Percentiles rank a stretch among this genome's conserved stretches.
phyloP scores from a whole-genome alignment of 1,140 invertebrate species.

The Rhopalosiphum padi region DNA sequence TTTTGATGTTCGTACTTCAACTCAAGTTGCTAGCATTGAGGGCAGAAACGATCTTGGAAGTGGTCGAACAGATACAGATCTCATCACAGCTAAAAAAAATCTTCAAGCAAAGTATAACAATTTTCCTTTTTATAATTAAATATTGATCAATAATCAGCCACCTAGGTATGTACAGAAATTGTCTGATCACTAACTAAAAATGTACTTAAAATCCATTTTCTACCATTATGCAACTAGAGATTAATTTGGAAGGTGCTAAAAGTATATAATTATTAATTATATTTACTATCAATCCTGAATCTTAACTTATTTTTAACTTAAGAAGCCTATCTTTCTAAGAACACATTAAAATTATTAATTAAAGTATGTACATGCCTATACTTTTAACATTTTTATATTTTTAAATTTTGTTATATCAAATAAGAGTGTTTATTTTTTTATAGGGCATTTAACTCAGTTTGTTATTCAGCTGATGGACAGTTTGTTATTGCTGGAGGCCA shows the following conservation, averaged over 20 bases:
- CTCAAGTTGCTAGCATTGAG: constrained; percentile 82
- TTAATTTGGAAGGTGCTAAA: neutral
- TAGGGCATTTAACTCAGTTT: constrained; percentile 87
- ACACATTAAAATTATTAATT: neutral
- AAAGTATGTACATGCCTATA: neutral
- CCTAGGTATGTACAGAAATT: neutral
- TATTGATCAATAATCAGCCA: neutral
- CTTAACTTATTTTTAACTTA: no score
- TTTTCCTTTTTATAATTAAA: neutral
- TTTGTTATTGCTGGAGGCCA: constrained; percentile 89
- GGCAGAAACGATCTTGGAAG: constrained; percentile 87
- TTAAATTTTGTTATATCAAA: neutral
- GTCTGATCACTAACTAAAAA: neutral
- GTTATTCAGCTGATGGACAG: constrained; percentile 91
- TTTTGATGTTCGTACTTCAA: constrained; percentile 76
- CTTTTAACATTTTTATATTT: neutral
- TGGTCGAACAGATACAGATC: constrained; percentile 81
- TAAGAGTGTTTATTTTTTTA: constrained; percentile 62
- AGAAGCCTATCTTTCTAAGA: neutral
- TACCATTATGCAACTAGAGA: neutral
- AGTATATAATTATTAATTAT: no score
- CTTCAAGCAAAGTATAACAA: constrained; percentile 80
- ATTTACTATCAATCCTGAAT: neutral
- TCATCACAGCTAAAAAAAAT: constrained; percentile 86
- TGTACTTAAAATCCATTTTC: neutral